Conservation (phyloP, 2,797 vertebrate species). For the Smutsia gigantea region DNA sequence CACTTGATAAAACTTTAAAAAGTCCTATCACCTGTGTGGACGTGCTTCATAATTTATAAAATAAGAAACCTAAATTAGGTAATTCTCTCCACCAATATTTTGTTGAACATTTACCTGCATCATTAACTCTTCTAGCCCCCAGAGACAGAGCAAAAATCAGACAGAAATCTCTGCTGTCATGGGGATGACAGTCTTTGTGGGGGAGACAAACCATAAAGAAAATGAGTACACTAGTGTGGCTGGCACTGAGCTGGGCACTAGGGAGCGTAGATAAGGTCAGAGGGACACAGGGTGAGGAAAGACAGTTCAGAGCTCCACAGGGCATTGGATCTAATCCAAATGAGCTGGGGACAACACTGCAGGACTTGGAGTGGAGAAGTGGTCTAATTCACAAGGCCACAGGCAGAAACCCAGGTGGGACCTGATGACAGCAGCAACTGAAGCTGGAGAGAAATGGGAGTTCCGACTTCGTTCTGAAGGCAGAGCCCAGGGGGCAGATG, state of each 20-base stretch:
- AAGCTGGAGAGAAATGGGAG: not conserved
- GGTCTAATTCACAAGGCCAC: not conserved
- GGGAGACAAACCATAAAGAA: not conserved
- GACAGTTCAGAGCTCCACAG: not conserved
- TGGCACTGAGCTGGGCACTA: accelerated
- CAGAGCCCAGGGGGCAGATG: accelerated
- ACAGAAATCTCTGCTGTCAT: not conserved
- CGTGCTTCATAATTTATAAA: not conserved
- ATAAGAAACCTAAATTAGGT: not conserved
- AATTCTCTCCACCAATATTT: not conserved
- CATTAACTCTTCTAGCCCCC: not conserved
- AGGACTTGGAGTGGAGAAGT: not conserved
- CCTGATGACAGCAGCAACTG: not conserved
- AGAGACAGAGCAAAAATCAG: not conserved
- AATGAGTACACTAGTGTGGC: not conserved
- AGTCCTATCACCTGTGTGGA: not conserved
- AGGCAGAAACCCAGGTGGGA: not conserved
- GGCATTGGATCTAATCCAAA: not conserved
- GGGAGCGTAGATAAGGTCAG: not conserved
- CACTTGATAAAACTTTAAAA: not conserved
- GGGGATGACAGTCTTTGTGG: not conserved
- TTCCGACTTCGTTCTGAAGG: not conserved
- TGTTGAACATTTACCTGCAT: not conserved
- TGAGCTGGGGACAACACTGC: not conserved
- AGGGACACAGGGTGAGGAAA: not conserved